These are phyloP conservation scores for Eunapius fragilis DNA, from an alignment of 37 sponge, comb jelly and placozoan genomes.

Conservation along the genomic window DNA sequence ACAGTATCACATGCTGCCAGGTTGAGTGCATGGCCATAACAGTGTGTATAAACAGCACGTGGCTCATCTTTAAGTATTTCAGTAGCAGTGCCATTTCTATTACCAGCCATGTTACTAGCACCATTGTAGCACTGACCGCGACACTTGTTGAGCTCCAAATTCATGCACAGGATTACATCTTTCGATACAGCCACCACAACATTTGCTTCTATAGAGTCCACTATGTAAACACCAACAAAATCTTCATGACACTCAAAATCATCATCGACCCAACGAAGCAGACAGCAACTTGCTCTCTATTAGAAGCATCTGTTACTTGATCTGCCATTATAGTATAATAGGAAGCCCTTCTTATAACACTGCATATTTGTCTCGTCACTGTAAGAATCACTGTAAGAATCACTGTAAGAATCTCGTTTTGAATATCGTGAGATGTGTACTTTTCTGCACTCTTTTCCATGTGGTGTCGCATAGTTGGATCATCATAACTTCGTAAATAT, in stretches of 20 bases:
- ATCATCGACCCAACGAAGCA: conserved; percentile 53
- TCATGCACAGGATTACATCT: conserved; percentile 39
- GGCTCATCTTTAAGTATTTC: conserved; percentile 46
- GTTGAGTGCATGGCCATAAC: conserved; percentile 61
- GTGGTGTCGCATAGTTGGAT: conserved; percentile 14
- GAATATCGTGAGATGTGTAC: conserved; percentile 28
- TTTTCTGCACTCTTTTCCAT: conserved; percentile 11
- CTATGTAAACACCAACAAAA: conserved; percentile 23
- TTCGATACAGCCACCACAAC: conserved; percentile 27
- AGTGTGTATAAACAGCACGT: conserved; percentile 44
- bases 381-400: conserved; percentile 10
- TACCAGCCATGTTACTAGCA: conserved; percentile 51
- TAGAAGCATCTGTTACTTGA: conserved; percentile 38
- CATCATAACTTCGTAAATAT: conserved; percentile 21
- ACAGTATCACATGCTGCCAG: conserved; percentile 26
- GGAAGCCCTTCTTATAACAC: conserved; percentile 15
- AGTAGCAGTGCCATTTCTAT: conserved; percentile 35
- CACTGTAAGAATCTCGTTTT: conserved; percentile 22
- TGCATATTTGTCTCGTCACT: conserved; percentile 29
- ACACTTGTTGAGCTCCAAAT: conserved; percentile 32
- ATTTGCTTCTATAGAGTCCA: conserved; percentile 5
- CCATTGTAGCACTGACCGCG: conserved; percentile 60
- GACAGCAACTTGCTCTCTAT: conserved; percentile 54
- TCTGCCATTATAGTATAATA: conserved; percentile 47
- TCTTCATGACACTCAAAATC: conserved; percentile 36